Evolutionary conservation across 2,797 vertebrate genomes (phyloP).

Genomic region (Sebastes hubbsi): DNA sequence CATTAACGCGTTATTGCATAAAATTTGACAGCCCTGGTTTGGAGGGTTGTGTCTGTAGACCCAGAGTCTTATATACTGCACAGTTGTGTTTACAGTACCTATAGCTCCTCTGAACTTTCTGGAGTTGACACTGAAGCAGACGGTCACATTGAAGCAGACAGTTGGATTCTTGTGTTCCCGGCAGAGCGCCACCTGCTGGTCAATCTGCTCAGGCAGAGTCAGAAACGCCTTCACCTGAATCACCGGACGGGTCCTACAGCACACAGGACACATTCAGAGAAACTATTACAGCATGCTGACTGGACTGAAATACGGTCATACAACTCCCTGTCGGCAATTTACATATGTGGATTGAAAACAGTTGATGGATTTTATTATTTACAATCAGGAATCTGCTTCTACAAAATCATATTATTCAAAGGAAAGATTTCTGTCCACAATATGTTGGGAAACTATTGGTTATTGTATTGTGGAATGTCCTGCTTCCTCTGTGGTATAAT

Average conservation of each 20-base stretch:
- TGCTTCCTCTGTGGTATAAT: background rate
- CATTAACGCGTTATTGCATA: too few relatives aligned
- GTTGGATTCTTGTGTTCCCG: slow-evolving; percentile 82
- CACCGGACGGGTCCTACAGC: slow-evolving; percentile 90
- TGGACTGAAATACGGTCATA: background rate
- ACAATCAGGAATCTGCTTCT: background rate
- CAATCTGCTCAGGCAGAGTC: slow-evolving; percentile 85
- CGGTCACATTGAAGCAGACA: slow-evolving; percentile 84
- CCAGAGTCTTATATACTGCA: background rate
- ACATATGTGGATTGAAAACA: background rate
- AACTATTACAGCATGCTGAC: background rate
- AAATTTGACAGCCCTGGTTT: too few relatives aligned
- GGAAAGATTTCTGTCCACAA: background rate
- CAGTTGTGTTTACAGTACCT: slow-evolving; percentile 75
- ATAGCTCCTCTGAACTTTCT: slow-evolving; percentile 85
- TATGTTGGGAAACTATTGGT: background rate
- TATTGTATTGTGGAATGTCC: background rate
- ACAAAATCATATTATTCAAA: background rate
- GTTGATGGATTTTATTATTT: background rate
- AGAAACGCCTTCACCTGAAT: slow-evolving; percentile 88
- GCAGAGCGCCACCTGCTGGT: slow-evolving; percentile 84
- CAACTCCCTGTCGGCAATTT: background rate
- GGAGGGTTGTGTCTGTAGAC: background rate
- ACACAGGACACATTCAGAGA: slow-evolving; percentile 15
- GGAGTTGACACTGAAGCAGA: slow-evolving; percentile 91